A percentile compares a stretch with the other conserved stretches of the same genome.
phyloP scores from a whole-genome alignment of 2,797 vertebrate genomes.

The Acanthiza pusilla region DNA sequence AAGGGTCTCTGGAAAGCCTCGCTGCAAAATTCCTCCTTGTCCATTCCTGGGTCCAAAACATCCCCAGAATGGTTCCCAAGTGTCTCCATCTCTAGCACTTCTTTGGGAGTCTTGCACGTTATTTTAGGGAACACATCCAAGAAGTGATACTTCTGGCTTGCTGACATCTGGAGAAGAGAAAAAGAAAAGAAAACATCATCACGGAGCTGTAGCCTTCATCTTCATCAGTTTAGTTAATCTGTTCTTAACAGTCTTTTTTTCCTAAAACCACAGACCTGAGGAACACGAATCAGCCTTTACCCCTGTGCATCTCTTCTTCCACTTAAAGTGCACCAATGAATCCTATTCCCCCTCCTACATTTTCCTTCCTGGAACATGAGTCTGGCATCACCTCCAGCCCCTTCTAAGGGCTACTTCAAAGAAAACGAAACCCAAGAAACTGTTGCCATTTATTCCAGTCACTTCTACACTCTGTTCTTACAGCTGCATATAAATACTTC shows the following conservation, averaged over 20 bases:
- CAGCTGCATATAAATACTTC: neutral
- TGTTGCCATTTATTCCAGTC: neutral
- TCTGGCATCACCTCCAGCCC: neutral
- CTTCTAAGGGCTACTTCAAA: neutral
- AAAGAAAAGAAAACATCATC: neutral
- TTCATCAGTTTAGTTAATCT: neutral
- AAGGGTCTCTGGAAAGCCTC: slow-evolving; percentile 91
- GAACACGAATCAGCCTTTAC: neutral
- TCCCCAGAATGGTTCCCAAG: neutral
- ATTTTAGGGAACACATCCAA: slow-evolving; percentile 88
- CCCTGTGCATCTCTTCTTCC: neutral
- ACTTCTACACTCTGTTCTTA: neutral
- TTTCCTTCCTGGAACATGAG: neutral
- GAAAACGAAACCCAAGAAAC: neutral
- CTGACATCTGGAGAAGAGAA: slow-evolving; percentile 61
- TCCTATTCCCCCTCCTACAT: neutral
- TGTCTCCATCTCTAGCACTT: slow-evolving; percentile 80
- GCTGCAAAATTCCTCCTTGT: slow-evolving; percentile 81
- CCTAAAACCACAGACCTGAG: neutral
- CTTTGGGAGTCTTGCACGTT: slow-evolving; percentile 87
- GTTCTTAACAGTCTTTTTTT: neutral
- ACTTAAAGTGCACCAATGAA: neutral
- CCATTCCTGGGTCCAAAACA: slow-evolving; percentile 81
- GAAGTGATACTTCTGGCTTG: slow-evolving; percentile 68
- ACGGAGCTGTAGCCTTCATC: neutral